phyloP scores from a whole-genome alignment of 1,140 invertebrate genomes.

The Drosophila ercepeae region DNA sequence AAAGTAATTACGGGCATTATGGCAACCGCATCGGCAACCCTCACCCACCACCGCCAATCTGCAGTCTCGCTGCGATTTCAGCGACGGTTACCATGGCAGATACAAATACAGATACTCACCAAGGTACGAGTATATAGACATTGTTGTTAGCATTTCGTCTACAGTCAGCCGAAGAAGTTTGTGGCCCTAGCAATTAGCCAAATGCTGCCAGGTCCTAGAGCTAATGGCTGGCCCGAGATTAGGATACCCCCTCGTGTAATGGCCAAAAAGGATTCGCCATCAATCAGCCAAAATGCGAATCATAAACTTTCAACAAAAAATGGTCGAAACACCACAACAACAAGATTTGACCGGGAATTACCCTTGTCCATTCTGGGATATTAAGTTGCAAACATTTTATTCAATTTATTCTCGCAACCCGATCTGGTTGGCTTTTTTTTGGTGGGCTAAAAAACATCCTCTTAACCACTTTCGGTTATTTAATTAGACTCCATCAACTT shows the following conservation, averaged over 20 bases:
- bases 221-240: conserved; percentile 16
- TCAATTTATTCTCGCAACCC: not conserved
- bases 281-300: conserved; percentile 11
- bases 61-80: conserved; percentile 41
- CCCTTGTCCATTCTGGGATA: not conserved
- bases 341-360: not conserved
- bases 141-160: conserved; percentile 19
- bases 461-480: conserved; percentile 38
- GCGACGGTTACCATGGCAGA: conserved; percentile 36
- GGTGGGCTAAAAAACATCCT: not conserved
- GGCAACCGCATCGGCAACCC: conserved; percentile 53
- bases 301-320: not conserved
- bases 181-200: conserved; percentile 29
- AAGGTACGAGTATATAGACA: conserved; percentile 11
- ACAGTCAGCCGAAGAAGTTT: conserved; percentile 6
- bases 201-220: conserved; percentile 4
- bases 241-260: conserved; percentile 1
- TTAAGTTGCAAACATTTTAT: not conserved
- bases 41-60: conserved; percentile 21
- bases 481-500: conserved; percentile 49
- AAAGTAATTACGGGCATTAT: conserved; percentile 78
- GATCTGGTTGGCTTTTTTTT: not conserved
- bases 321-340: not conserved
- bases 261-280: conserved; percentile 11
- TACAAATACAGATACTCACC: not conserved